Evolutionary conservation across 2,113 vertebrate genomes (phyloP), one percentile per base, ranked within the genome.

Genomic region (Peromyscus maniculatus): DNA sequence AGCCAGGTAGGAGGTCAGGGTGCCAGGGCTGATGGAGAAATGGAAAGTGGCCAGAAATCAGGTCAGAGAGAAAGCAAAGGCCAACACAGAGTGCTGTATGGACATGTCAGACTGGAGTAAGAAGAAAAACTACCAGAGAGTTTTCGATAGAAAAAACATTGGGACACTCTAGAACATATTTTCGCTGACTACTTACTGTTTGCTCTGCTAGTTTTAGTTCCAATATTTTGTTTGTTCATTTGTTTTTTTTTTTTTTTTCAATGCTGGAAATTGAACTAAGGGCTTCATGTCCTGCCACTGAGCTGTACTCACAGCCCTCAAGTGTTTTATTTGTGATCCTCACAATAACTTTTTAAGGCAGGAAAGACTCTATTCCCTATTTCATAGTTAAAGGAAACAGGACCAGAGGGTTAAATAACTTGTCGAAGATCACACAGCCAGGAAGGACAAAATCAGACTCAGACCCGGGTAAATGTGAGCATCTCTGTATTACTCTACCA

Each of bases 311-410:
- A 8, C n/a, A 64, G 8, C 7, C 82, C 59, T 96, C 86, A 77
- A 82, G 36, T 78, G 33, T 5, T 92, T 95, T 84, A 31, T 84
- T 74, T 95, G n/a, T 95, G 79, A 80, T 91, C n/a, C 52, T 93
- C 39, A 91, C 69, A 88, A 90, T 82, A 92, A 92, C 26, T 39
- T 74, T 46, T 71, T 72, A 77, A 89, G 13, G 19, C n/a, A 64
- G 22, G 52, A 86, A 91, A 49, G 52, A 16, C 72, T 55, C 1
- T 88, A 52, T 77, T 89, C 52, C 55, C 15, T 43, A 82, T 89
- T 89, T 96, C 89, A 74, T 1, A 94, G 13, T 49, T 64, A 9
- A 95, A 31, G 49, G 52, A 92, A 96, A 83, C 36, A 49, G 43
- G 39, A 69, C 55, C 17, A 75, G 31, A 64, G 75, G 36, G 26